These are phyloP conservation scores for Cataglyphis albicans DNA, from an alignment of 2,888 invertebrate species.

Conservation along the genomic window DNA sequence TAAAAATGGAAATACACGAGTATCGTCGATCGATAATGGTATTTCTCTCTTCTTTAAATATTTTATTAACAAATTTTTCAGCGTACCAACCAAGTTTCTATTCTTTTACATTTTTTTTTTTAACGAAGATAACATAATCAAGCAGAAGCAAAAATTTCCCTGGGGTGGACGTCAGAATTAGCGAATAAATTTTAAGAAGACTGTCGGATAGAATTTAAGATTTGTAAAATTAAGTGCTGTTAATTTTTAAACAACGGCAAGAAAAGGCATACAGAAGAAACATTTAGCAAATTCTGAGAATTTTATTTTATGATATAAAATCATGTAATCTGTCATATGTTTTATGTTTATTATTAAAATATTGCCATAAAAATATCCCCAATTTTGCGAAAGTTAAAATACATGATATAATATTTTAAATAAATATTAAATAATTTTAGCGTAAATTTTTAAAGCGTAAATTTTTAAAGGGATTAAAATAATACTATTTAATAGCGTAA, in stretches of 20 bases:
- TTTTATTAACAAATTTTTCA: neutral
- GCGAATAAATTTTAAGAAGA: neutral
- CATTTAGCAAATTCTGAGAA: neutral
- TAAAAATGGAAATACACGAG: slow-evolving; percentile 15
- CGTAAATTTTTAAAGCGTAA: too few species aligned
- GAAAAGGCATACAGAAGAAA: neutral
- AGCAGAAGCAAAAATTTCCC: slow-evolving; percentile 11
- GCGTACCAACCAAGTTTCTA: neutral
- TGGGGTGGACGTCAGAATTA: neutral
- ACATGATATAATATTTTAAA: neutral
- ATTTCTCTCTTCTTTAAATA: neutral
- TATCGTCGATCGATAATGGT: slow-evolving; percentile 7
- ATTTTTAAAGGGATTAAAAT: too few species aligned
- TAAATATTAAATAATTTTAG: too few species aligned
- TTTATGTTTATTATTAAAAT: neutral
- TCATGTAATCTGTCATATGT: neutral
- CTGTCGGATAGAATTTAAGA: neutral
- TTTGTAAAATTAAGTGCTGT: neutral
- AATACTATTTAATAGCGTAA: neutral
- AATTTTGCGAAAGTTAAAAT: neutral
- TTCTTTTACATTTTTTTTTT: neutral
- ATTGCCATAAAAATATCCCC: neutral
- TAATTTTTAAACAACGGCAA: neutral
- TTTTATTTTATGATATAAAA: neutral
- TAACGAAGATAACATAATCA: neutral